phyloP scores from a whole-genome alignment of 2,113 vertebrate genomes.

The Xenus cinereus region DNA sequence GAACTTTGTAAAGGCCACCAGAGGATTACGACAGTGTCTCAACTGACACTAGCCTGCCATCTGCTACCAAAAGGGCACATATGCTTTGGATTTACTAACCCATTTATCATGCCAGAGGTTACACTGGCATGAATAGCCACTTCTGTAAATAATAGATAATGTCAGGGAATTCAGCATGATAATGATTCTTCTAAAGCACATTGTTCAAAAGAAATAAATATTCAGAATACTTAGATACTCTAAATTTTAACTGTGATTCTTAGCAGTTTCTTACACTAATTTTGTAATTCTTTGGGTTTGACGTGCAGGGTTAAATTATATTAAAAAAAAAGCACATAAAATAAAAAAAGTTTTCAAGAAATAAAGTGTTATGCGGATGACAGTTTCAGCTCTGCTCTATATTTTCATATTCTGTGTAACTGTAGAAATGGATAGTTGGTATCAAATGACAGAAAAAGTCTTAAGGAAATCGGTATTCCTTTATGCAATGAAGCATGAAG shows the following conservation, averaged over 20 bases:
- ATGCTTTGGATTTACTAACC: conserved; percentile 31
- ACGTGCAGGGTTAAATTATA: background rate
- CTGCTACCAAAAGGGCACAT: conserved; percentile 29
- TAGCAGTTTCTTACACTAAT: background rate
- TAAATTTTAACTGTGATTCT: background rate
- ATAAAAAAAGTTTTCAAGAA: background rate
- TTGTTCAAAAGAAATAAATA: conserved; percentile 45
- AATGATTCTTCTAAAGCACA: conserved; percentile 35
- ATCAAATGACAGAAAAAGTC: background rate
- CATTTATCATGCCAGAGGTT: conserved; percentile 6
- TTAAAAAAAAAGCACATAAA: background rate
- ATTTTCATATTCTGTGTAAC: background rate
- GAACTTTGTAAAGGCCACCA: background rate
- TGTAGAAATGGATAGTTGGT: background rate
- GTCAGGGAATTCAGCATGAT: conserved; percentile 19
- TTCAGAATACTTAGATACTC: background rate
- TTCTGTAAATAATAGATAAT: conserved; percentile 53
- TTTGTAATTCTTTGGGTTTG: background rate
- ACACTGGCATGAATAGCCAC: background rate
- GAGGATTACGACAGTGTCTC: background rate
- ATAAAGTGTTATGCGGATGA: background rate
- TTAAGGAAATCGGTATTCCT: background rate
- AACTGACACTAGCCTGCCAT: background rate
- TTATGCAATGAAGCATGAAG: conserved; percentile 5
- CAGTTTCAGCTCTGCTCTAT: background rate